Percentiles rank a stretch among this genome's conserved stretches.
phyloP scores from a whole-genome alignment of 2,797 vertebrate genomes.

The Tragopan temminckii region DNA sequence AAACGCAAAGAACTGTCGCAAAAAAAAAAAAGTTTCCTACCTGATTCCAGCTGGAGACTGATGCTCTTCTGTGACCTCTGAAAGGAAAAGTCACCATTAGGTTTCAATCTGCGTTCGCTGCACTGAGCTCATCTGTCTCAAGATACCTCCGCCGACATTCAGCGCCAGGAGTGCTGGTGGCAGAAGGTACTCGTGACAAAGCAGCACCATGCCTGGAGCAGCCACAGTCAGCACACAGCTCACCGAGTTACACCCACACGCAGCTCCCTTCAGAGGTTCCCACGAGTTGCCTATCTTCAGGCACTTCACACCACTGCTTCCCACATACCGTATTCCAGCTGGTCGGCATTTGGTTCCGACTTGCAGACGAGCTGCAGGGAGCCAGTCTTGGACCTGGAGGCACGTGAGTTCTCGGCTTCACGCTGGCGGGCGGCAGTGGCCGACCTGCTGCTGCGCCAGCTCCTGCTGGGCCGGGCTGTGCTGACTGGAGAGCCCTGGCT shows the following conservation, averaged over 20 bases:
- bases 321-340: constrained; percentile 80
- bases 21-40: constrained; percentile 52
- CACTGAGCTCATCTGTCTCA: constrained; percentile 29
- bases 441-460: constrained; percentile 81
- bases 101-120: not conserved
- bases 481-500: constrained; percentile 50
- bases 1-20: not conserved
- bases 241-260: not conserved
- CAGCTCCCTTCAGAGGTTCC: not conserved
- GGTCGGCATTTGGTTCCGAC: constrained; percentile 89
- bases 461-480: constrained; percentile 68
- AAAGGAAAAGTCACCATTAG: constrained; percentile 64
- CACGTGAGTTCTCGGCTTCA: constrained; percentile 71
- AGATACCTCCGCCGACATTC: not conserved
- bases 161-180: not conserved
- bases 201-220: not conserved
- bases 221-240: not conserved
- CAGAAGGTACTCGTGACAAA: not conserved
- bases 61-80: constrained; percentile 81
- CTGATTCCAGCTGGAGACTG: constrained; percentile 80
- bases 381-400: constrained; percentile 77
- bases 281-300: not conserved
- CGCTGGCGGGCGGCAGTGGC: constrained; percentile 62
- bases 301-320: not conserved
- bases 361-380: constrained; percentile 89